A percentile compares a stretch with the other conserved stretches of the same genome.
These are phyloP conservation scores for Ophthalmolycus amberensis DNA, from an alignment of 2,113 vertebrate genomes.

Conservation along the genomic window DNA sequence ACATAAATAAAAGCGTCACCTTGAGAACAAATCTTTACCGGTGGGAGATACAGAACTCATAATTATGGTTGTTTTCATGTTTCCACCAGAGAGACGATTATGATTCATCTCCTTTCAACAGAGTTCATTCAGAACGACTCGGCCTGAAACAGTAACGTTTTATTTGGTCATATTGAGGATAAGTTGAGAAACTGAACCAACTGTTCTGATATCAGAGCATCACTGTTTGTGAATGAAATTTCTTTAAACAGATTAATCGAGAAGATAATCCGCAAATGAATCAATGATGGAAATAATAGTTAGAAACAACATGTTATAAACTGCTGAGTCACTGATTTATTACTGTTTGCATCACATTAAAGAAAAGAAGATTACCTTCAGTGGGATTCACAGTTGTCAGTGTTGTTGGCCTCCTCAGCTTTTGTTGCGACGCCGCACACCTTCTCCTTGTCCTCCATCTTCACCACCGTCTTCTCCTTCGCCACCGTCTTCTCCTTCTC, in stretches of 20 bases:
- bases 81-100: not conserved
- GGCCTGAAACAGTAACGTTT: not conserved
- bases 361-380: slow-evolving; percentile 66
- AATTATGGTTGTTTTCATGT: slow-evolving; percentile 12
- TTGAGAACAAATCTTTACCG: slow-evolving; percentile 1
- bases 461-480: slow-evolving; percentile 59
- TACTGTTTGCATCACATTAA: not conserved
- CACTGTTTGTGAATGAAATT: not conserved
- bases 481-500: too few relatives aligned
- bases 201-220: not conserved
- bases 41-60: slow-evolving; percentile 6
- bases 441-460: slow-evolving; percentile 33
- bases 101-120: slow-evolving; percentile 1
- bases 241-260: not conserved
- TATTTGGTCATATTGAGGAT: not conserved
- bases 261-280: not conserved
- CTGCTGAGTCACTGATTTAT: not conserved
- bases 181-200: too few relatives aligned
- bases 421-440: slow-evolving; percentile 54
- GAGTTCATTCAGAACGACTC: not conserved
- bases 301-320: not conserved
- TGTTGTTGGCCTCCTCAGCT: slow-evolving; percentile 27
- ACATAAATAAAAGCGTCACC: slow-evolving; percentile 21
- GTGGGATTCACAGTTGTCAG: slow-evolving; percentile 49
- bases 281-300: not conserved